Evolutionary conservation across 2,888 invertebrate genomes (phyloP).

Genomic region (Macrophya annulata): DNA sequence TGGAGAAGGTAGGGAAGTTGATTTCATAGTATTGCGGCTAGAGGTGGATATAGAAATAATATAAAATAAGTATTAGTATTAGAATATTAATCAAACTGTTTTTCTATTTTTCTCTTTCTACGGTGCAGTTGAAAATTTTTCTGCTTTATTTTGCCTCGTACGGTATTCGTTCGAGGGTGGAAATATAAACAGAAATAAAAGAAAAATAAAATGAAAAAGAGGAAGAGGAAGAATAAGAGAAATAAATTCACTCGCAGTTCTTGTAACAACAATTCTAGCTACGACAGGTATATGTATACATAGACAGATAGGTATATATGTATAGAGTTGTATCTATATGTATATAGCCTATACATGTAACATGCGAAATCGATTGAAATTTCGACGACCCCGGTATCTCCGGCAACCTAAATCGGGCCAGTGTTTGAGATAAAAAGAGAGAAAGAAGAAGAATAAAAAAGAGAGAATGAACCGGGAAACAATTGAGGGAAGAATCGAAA

Average conservation of each 20-base stretch:
- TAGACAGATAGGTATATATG: too few species aligned
- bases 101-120: not conserved
- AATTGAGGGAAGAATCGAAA: constrained; percentile 7
- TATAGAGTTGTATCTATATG: not conserved
- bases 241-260: constrained; percentile 21
- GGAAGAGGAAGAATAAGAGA: not conserved
- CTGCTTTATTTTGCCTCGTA: not conserved
- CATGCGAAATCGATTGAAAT: constrained; percentile 35
- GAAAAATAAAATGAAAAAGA: not conserved
- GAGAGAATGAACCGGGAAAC: not conserved
- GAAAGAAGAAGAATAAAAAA: not conserved
- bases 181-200: not conserved
- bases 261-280: constrained; percentile 13
- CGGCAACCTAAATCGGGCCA: not conserved
- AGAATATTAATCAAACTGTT: not conserved
- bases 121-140: not conserved
- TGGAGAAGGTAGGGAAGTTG: not conserved
- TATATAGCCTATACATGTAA: not conserved
- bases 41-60: too few species aligned
- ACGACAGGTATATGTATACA: not conserved
- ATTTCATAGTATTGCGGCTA: too few species aligned
- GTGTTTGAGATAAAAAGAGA: not conserved
- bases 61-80: not conserved
- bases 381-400: not conserved
- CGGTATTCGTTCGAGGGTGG: not conserved